Base-by-base conservation (phyloP, 2,113 vertebrate genomes). In the Heliornis fulica region DNA sequence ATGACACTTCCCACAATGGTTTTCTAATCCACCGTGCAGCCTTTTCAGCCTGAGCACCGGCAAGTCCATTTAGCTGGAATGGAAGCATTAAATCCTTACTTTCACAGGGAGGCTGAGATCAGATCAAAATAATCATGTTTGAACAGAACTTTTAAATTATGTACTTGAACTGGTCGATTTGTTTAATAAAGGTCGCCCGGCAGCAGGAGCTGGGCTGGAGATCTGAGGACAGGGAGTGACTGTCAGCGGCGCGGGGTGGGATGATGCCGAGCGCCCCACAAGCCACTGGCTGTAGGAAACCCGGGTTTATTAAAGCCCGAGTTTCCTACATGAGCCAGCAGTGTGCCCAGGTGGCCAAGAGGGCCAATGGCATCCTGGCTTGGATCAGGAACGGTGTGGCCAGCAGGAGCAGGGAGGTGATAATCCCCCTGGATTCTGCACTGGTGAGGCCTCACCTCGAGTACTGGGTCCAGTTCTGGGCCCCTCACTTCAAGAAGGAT, bases 61-160 rank as follows among this genome's bases (percentile, higher is more conserved):
- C 14, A 48, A 87, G 91, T 71, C 94, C 96, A 78, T 93, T 87
- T 78, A 78, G 81, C 75, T 16, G 50, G 60, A 78, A 79, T 17
- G 65, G 74, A 69, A 97, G 94, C 91, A 11, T 95, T 95, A 95
- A 96, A 97, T 96, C 90, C 93, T 38, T 78, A 63, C 79, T 95
- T 97, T 96, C 75, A 76, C 83, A 66, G 88, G 91, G 86, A 89
- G 90, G 88, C 74, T 13, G 61, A 7, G 34, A 78, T 66, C 6
- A 2, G 82, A 92, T 92, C 86, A n/a, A 81, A 92, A 86, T 69
- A n/a, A 77, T 3, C 64, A 19, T 95, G 95, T 95, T 96, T 86
- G 94, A 96, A 72, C 93, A 95, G 94, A 84, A 89, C 86, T 94
- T 95, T 61, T 38, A 64, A 93, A 94, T 95, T 22, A 84, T 18